A percentile compares a stretch with the other conserved stretches of the same genome.
These are phyloP conservation scores for Tetraneura akinire DNA, from an alignment of 1,140 invertebrate genomes.

Conservation along the genomic window DNA sequence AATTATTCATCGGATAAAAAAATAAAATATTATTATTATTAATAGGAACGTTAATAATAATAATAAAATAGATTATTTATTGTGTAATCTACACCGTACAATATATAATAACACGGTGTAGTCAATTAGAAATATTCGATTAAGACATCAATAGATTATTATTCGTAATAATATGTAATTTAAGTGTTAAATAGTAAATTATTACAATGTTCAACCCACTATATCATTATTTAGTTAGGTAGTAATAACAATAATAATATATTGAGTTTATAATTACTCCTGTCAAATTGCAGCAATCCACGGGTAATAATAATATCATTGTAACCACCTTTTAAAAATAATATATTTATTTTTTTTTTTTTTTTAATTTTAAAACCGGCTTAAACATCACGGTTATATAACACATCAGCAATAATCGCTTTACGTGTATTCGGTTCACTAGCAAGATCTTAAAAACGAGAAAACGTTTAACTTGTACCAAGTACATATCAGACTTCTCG, in stretches of 20 bases:
- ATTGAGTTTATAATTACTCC: conserved; percentile 21
- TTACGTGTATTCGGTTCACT: no score
- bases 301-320: conserved; percentile 24
- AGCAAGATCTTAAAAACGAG: neutral
- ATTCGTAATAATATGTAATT: neutral
- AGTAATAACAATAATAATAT: neutral
- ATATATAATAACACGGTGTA: no score
- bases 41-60: no score
- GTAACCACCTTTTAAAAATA: conserved; percentile 9
- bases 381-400: conserved; percentile 14
- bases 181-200: conserved; percentile 26
- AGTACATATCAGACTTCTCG: neutral
- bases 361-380: conserved; percentile 10
- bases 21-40: no score
- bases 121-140: conserved; percentile 11
- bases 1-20: no score
- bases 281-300: neutral
- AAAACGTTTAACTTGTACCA: neutral
- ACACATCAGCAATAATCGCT: neutral
- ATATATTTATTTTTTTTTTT: no score
- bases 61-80: no score
- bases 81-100: conserved; percentile 1
- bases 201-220: conserved; percentile 19
- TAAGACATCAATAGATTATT: neutral
- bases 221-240: no score